phyloP scores from a whole-genome alignment of 2,113 vertebrate genomes.

The Daboia siamensis region DNA sequence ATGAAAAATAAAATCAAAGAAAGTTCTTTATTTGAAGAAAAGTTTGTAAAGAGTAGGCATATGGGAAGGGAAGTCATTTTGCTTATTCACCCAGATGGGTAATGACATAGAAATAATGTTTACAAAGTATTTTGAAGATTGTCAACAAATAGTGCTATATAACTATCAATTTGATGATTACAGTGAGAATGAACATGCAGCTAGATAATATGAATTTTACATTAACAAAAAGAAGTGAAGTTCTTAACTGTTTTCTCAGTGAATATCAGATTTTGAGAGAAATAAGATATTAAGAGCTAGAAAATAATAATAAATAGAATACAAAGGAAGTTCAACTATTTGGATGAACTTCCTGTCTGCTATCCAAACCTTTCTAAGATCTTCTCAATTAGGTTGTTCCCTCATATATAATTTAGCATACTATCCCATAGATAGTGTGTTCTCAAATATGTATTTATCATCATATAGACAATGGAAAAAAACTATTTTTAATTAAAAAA shows the following conservation, averaged over 20 bases:
- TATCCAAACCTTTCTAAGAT: not conserved
- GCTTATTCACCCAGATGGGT: not conserved
- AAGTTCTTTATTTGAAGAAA: not conserved
- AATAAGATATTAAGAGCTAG: not conserved
- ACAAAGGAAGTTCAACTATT: not conserved
- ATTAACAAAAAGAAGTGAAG: not conserved
- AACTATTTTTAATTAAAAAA: not conserved
- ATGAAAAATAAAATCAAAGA: constrained; percentile 14
- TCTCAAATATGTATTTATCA: not conserved
- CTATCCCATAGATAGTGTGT: not conserved
- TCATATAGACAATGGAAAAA: not conserved
- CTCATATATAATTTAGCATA: not conserved
- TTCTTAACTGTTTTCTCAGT: not conserved
- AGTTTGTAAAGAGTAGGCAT: not conserved
- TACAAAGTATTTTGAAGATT: not conserved
- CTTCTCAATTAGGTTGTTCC: not conserved
- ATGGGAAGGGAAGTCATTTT: not conserved
- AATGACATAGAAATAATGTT: constrained; percentile 27
- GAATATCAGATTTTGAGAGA: not conserved
- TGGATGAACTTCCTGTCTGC: not conserved
- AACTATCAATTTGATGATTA: not conserved
- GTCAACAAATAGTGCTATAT: not conserved
- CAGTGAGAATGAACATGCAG: not conserved
- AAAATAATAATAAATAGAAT: not conserved
- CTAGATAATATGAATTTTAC: constrained; percentile 1